These are phyloP conservation scores for Drepana arcuata DNA, from an alignment of 1,140 invertebrate genomes.

Conservation along the genomic window DNA sequence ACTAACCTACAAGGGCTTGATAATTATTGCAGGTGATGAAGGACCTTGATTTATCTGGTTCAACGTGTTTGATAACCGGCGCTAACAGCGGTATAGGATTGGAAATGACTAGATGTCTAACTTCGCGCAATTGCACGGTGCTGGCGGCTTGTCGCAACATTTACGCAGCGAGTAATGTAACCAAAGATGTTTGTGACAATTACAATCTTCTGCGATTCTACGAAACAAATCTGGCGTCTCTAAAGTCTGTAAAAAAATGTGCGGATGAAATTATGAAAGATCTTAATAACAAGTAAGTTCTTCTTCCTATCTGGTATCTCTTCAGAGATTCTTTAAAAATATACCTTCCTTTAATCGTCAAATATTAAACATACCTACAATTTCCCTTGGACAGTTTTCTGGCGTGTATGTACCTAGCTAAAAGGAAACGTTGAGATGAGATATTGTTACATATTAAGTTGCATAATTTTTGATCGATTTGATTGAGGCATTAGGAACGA, in stretches of 20 bases:
- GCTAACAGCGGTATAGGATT: slow-evolving; percentile 92
- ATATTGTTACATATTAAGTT: too few species aligned
- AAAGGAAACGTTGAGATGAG: too few species aligned
- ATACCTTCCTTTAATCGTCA: too few species aligned
- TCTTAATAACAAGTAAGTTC: too few species aligned
- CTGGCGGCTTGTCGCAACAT: slow-evolving; percentile 54
- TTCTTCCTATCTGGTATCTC: too few species aligned
- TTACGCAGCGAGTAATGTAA: slow-evolving; percentile 33
- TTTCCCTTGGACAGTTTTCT: too few species aligned
- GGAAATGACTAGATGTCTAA: slow-evolving; percentile 89
- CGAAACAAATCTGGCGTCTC: slow-evolving; percentile 42
- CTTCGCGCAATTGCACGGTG: slow-evolving; percentile 84
- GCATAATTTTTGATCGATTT: too few species aligned
- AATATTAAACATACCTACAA: too few species aligned
- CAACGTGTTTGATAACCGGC: slow-evolving; percentile 89
- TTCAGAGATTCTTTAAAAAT: too few species aligned
- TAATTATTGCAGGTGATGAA: slow-evolving; percentile 76
- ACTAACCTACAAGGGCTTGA: too few species aligned
- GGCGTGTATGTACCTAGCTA: too few species aligned
- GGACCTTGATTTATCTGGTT: slow-evolving; percentile 85
- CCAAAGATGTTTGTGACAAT: slow-evolving; percentile 29
- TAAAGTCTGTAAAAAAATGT: slow-evolving; percentile 44
- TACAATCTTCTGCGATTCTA: slow-evolving; percentile 26
- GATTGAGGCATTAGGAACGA: too few species aligned
- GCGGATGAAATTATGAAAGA: slow-evolving; percentile 31